phyloP scores from a whole-genome alignment of 2,113 vertebrate genomes.

The Equus przewalskii region DNA sequence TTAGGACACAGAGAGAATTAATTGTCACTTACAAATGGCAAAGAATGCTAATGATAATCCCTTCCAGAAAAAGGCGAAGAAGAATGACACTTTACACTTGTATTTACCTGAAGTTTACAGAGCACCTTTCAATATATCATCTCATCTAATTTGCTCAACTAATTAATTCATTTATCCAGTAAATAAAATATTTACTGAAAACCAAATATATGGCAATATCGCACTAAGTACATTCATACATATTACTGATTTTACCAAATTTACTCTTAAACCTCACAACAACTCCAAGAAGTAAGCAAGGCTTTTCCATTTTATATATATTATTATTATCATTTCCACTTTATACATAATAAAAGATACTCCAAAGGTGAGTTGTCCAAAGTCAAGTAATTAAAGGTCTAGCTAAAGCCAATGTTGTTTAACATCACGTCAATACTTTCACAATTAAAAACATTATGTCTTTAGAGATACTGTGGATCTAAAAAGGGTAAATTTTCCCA shows the following conservation, averaged over 20 bases:
- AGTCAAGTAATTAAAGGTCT: neutral
- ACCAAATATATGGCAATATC: neutral
- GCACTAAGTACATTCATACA: neutral
- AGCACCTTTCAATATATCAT: neutral
- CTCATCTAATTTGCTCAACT: neutral
- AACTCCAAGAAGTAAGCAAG: neutral
- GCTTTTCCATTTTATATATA: neutral
- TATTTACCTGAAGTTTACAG: neutral
- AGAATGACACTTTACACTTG: neutral
- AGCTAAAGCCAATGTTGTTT: neutral
- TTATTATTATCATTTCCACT: neutral
- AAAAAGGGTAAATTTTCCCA: neutral
- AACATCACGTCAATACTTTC: neutral
- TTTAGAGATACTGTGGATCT: neutral
- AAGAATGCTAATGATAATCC: neutral
- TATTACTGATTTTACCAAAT: neutral
- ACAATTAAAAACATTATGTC: neutral
- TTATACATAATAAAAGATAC: neutral
- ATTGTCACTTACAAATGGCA: neutral
- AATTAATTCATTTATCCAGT: neutral
- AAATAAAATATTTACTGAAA: constrained; percentile 37
- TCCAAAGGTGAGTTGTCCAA: neutral
- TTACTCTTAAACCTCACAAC: constrained; percentile 23
- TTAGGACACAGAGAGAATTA: neutral
- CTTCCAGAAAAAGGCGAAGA: neutral